Evolutionary conservation across 2,888 invertebrate species (phyloP), one percentile per base, ranked within the genome.

Genomic region (Trichogramma dendrolimi): DNA sequence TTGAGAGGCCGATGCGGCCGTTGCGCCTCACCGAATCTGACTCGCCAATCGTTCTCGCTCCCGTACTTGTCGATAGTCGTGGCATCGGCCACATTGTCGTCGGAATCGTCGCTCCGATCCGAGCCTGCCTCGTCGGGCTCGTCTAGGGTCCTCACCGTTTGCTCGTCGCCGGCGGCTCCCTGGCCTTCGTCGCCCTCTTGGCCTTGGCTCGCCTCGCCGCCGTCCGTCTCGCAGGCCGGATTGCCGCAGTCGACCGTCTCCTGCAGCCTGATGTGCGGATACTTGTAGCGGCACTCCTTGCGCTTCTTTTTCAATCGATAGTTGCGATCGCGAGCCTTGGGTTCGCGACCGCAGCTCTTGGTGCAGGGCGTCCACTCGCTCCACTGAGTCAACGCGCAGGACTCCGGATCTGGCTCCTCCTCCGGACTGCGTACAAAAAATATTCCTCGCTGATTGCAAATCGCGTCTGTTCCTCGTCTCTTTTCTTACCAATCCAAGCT

Each of bases 291-390:
- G 63, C 79, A 79, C 5, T 72, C 65, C 55, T 78, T 79, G 6
- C 72, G 71, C 41, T 69, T 64, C 4, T 71, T 70, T 57, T 72
- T 76, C 74, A 85, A 74, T 65, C 83, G 77, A 80, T 93, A 94
- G 70, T 83, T 81, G 55, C 95, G 85, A 41, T 84, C 86, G 69
- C 94, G 84, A 84, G 89, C 90, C 71, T 89, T 84, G 68, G 90
- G 83, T 27, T 95, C 96, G 80, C 92, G 90, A 57, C 95, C 96
- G 80, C 96, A 96, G 43, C 86, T 84, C 44, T 91, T 91, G 4
- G 91, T 89, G 77, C 95, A 96, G 11, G 85, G 82, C 51, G 89
- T 87, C 92, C 93, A 96, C 6, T 81, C 71, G n/a, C 85, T 82
- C 85, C 93, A 96, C 27, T 87, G 86, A 0, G 83, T 81, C 40